Evolutionary conservation across 2,888 invertebrate genomes (phyloP).

Genomic region (Caradrina kadenii): DNA sequence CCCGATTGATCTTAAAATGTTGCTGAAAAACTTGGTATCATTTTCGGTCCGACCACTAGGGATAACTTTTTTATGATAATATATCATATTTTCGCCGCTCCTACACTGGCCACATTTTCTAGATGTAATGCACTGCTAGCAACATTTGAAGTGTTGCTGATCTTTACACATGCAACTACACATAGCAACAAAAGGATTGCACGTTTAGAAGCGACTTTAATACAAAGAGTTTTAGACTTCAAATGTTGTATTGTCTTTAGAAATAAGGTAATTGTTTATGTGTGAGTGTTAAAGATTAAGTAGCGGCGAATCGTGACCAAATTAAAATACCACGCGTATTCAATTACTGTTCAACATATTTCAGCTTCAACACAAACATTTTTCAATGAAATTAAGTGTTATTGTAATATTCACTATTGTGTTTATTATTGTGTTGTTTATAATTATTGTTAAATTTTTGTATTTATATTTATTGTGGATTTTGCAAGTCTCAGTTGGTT

Average conservation of each 20-base stretch:
- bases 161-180: neutral
- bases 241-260: conserved; percentile 26
- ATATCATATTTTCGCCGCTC: too few relatives aligned
- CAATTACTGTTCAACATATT: conserved; percentile 56
- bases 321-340: conserved; percentile 60
- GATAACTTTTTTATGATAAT: too few relatives aligned
- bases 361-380: conserved; percentile 41
- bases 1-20: neutral
- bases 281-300: conserved; percentile 49
- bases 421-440: conserved; percentile 46
- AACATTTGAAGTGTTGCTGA: neutral
- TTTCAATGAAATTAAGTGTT: conserved; percentile 50
- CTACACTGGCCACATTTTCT: too few relatives aligned
- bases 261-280: conserved; percentile 24
- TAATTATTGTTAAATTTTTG: conserved; percentile 52
- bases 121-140: neutral
- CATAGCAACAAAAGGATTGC: neutral
- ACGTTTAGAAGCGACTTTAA: neutral
- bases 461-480: conserved; percentile 20
- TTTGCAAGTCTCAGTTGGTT: conserved; percentile 32
- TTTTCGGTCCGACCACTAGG: neutral
- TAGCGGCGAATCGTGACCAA: conserved; percentile 46
- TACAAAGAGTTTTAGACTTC: conserved; percentile 17
- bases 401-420: conserved; percentile 48
- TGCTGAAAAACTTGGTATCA: neutral